Base-by-base conservation (phyloP, 2,797 vertebrate species). In the Scleropages formosus region DNA sequence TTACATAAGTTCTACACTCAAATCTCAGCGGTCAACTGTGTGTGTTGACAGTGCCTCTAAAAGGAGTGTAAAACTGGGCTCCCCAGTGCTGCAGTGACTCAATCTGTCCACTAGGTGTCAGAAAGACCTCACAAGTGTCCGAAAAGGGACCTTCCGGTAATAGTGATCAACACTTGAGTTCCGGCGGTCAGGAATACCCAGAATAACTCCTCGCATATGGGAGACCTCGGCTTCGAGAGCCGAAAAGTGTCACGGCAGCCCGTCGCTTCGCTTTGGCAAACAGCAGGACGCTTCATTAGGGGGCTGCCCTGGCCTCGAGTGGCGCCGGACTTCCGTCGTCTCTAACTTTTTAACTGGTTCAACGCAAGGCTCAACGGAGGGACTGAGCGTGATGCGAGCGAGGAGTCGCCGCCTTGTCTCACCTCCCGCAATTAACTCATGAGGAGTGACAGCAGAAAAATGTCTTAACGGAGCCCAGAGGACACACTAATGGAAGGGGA, bases 391-490 rank as follows among this genome's bases (percentile, higher is more conserved):
- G 31, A 18, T 58, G 11, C 16, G 66, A 18, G 64, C 18, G 64
- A 31, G 64, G n/a, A 39, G 64, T 75, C 77, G 76, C 78, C 75
- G 75, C 78, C 82, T 31, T 78, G 76, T 90, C 84, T 88, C 88
- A 85, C 91, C 85, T 90, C 80, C 78, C 79, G 83, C 89, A 92
- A 91, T 92, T 90, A 91, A 85, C 87, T 87, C 80, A 89, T 89
- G 89, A 86, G 85, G 82, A 88, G 82, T 87, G 89, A 85, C 84
- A 85, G 78, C 20, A 59, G 31, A n/a, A n/a, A n/a, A n/a, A n/a
- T 39, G 31, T 77, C 76, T 82, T 87, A 82, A 83, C 82, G 86
- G 85, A 83, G 83, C 82, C 85, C 81, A 82, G 75, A 75, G 88
- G 85, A 85, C 84, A 84, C 83, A 80, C 81, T 84, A 85, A 87